phyloP scores from a whole-genome alignment of 2,797 vertebrate species.

The Epinephelus awoara region DNA sequence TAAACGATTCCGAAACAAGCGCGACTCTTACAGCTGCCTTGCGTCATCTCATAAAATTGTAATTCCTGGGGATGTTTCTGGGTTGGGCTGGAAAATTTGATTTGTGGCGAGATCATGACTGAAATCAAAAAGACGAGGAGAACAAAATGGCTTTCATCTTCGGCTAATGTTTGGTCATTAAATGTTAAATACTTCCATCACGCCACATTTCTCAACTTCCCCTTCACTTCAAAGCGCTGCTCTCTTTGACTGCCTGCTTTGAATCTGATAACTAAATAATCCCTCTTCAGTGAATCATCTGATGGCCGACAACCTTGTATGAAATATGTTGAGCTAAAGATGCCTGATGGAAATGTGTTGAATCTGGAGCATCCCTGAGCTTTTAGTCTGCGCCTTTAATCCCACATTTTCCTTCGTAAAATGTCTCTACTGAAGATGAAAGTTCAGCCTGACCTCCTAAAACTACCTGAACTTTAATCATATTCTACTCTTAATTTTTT shows the following conservation, averaged over 20 bases:
- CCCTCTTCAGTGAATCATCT: neutral
- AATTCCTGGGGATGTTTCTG: neutral
- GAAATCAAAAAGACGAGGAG: neutral
- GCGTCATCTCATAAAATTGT: slow-evolving; percentile 28
- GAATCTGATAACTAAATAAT: neutral
- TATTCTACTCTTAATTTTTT: too few relatives aligned
- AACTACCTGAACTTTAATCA: too few relatives aligned
- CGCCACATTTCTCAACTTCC: neutral
- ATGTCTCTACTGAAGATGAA: neutral
- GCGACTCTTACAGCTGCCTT: slow-evolving; percentile 11
- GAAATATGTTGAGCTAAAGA: neutral
- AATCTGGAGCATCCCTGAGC: too few relatives aligned
- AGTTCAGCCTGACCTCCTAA: too few relatives aligned
- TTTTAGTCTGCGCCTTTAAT: too few relatives aligned
- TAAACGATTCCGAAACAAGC: neutral
- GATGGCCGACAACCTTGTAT: neutral
- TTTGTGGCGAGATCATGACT: neutral
- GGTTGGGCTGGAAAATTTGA: neutral
- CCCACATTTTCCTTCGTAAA: too few relatives aligned
- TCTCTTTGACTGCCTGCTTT: neutral
- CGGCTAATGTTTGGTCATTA: neutral
- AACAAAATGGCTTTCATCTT: slow-evolving; percentile 3
- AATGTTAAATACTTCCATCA: slow-evolving; percentile 11
- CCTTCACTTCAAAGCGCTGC: slow-evolving; percentile 7
- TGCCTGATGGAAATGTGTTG: too few relatives aligned